Evolutionary conservation across 2,113 vertebrate species (phyloP).

Genomic region (Rhinoderma darwinii): DNA sequence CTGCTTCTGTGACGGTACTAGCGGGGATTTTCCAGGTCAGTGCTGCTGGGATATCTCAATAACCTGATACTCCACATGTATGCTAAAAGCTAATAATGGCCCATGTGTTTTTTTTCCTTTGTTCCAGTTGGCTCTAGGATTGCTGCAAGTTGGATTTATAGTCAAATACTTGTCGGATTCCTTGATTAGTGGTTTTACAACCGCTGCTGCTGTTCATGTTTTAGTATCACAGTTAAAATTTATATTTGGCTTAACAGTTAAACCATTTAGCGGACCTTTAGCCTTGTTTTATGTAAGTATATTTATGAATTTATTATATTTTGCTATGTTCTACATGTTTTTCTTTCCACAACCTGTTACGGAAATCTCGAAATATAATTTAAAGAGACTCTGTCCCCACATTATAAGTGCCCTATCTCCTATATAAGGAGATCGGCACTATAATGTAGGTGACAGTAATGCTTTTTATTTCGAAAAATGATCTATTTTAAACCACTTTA

Average conservation of each 20-base stretch:
- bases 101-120: slow-evolving; percentile 57
- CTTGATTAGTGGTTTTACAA: slow-evolving; percentile 92
- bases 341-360: background rate
- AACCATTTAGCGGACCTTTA: slow-evolving; percentile 77
- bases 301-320: background rate
- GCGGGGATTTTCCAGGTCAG: slow-evolving; percentile 90
- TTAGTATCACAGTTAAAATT: slow-evolving; percentile 96
- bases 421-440: no score
- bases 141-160: slow-evolving; percentile 87
- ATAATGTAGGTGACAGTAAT: no score
- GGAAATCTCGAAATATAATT: background rate
- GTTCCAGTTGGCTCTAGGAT: slow-evolving; percentile 83
- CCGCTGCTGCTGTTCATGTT: slow-evolving; percentile 91
- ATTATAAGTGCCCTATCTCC: no score
- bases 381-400: no score
- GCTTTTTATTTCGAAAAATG: no score
- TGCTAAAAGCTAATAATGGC: background rate
- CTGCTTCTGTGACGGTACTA: slow-evolving; percentile 86
- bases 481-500: no score
- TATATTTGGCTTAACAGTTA: slow-evolving; percentile 83
- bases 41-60: background rate
- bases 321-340: background rate
- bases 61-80: background rate
- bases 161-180: slow-evolving; percentile 94
- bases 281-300: slow-evolving; percentile 86